Evolutionary conservation across 2,797 vertebrate genomes (phyloP).

Genomic region (Odontamblyopus lacepedii): DNA sequence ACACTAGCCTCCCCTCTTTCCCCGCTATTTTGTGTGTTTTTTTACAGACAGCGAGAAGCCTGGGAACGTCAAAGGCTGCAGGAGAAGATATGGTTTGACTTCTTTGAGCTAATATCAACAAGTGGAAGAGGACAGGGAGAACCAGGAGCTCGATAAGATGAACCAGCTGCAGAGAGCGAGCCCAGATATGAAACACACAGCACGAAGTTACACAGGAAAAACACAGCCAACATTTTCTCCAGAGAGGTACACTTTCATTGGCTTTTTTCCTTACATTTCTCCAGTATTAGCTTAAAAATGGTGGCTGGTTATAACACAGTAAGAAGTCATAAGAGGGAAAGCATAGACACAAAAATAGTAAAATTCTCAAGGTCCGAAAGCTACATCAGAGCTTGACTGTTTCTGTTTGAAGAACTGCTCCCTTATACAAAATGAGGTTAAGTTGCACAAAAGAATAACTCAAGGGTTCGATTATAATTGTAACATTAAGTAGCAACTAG

Average conservation of each 20-base stretch:
- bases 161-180: conserved; percentile 28
- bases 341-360: not conserved
- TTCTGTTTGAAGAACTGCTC: not conserved
- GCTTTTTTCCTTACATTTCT: not conserved
- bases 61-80: conserved; percentile 56
- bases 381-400: conserved; percentile 8
- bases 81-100: conserved; percentile 25
- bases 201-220: not conserved
- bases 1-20: conserved; percentile 18
- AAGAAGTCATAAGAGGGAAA: not conserved
- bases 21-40: conserved; percentile 25
- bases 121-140: conserved; percentile 33
- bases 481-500: too few species aligned
- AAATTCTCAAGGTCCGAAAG: conserved; percentile 30
- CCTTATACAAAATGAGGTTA: not conserved
- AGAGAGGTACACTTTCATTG: not conserved
- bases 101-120: conserved; percentile 50
- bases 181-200: not conserved
- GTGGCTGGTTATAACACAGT: not conserved
- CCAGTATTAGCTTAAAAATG: not conserved
- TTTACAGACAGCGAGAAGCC: conserved; percentile 47
- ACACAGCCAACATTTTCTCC: not conserved
- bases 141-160: conserved; percentile 45
- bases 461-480: too few species aligned
- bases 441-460: not conserved